phyloP scores from a whole-genome alignment of 2,797 vertebrate genomes.

The Taenioides sp. region DNA sequence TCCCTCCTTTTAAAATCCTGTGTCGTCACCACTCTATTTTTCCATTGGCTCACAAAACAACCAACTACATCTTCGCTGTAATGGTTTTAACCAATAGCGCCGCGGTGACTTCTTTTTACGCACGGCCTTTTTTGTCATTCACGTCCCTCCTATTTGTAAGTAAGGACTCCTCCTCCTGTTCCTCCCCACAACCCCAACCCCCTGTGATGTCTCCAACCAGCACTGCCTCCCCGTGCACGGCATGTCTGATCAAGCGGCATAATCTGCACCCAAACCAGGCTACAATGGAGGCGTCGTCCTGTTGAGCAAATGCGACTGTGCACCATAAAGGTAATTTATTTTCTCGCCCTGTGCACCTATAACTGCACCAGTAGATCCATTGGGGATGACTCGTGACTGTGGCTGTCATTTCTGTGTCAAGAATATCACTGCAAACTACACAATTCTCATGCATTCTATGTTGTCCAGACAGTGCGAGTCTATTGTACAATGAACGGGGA shows the following conservation, averaged over 20 bases:
- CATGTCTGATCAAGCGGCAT: constrained; percentile 41
- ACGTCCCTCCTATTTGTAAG: constrained; percentile 43
- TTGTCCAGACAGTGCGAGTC: neutral
- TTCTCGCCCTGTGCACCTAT: neutral
- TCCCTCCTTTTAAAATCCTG: neutral
- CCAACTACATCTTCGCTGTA: neutral
- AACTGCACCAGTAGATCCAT: neutral
- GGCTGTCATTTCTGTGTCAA: constrained; percentile 1
- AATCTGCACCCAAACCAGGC: constrained; percentile 29
- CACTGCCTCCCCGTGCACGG: constrained; percentile 16
- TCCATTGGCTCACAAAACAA: constrained; percentile 58
- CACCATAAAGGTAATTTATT: constrained; percentile 36
- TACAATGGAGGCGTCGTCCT: constrained; percentile 20
- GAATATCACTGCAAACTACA: neutral
- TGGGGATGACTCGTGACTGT: constrained; percentile 13
- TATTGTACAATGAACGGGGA: constrained; percentile 49
- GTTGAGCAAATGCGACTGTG: constrained; percentile 35
- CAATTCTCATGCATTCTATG: neutral
- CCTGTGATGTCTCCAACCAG: constrained; percentile 37
- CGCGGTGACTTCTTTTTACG: neutral
- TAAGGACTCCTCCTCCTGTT: constrained; percentile 20
- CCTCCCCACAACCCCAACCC: neutral
- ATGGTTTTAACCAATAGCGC: constrained; percentile 49
- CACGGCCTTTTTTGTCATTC: neutral
- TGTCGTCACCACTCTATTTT: constrained; percentile 18